Percentiles rank a stretch among this genome's conserved stretches.
These are phyloP conservation scores for Rhizoglyphus robini DNA, from an alignment of 1,140 invertebrate species.

Conservation along the genomic window DNA sequence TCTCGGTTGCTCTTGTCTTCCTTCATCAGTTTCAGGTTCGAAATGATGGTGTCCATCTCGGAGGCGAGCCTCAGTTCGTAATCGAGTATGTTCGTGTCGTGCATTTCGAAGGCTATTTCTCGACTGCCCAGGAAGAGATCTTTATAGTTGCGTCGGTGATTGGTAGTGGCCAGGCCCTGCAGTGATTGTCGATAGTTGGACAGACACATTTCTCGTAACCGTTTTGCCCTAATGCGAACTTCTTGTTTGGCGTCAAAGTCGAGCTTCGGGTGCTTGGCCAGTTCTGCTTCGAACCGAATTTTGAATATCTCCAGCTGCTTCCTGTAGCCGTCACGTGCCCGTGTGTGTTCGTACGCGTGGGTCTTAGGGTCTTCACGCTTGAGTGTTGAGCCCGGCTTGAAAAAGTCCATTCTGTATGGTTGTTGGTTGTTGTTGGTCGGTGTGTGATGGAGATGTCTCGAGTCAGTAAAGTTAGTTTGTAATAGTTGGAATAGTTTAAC, in stretches of 20 bases:
- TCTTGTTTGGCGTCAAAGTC: slow-evolving; percentile 16
- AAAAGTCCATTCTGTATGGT: not conserved
- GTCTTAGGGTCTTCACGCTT: not conserved
- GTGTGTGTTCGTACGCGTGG: not conserved
- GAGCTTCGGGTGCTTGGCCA: not conserved
- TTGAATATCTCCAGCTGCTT: not conserved
- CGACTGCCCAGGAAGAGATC: slow-evolving; percentile 7
- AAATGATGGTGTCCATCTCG: slow-evolving; percentile 4
- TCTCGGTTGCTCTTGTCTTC: not conserved
- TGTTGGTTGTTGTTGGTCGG: too few species aligned
- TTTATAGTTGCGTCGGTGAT: not conserved
- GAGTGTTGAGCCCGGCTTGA: slow-evolving; percentile 3
- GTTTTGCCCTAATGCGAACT: not conserved
- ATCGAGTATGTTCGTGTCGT: not conserved
- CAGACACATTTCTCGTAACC: not conserved
- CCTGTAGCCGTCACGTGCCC: not conserved
- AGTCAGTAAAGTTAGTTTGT: not conserved
- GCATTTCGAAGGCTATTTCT: not conserved
- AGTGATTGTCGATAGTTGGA: not conserved
- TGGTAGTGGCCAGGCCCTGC: not conserved
- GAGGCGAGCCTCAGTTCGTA: not conserved
- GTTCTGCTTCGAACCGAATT: not conserved
- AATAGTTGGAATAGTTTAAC: not conserved
- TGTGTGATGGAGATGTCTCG: not conserved
- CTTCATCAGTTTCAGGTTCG: not conserved